Evolutionary conservation across 2,888 invertebrate species (phyloP).

Genomic region (Zaprionus obscuricornis): DNA sequence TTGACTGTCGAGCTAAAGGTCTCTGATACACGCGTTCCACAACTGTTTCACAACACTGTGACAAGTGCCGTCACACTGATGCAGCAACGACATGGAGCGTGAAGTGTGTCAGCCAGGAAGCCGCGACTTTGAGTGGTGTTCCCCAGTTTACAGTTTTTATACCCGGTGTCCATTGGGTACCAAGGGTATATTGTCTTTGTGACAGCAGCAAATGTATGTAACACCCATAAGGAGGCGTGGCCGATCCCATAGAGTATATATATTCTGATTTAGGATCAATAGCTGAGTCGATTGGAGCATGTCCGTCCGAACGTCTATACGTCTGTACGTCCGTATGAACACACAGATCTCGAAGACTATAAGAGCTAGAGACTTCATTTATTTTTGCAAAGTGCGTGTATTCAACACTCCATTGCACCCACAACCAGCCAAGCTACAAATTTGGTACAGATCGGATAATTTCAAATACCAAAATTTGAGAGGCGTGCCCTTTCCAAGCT

Average conservation of each 20-base stretch:
- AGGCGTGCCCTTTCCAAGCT: slow-evolving; percentile 30
- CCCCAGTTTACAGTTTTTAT: slow-evolving; percentile 59
- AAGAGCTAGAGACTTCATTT: no score
- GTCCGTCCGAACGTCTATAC: background rate
- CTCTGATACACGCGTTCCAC: slow-evolving; percentile 42
- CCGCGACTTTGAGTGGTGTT: slow-evolving; percentile 61
- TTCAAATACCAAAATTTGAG: no score
- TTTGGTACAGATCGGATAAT: slow-evolving; percentile 27
- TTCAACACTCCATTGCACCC: slow-evolving; percentile 13
- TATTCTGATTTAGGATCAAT: no score
- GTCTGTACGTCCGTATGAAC: background rate
- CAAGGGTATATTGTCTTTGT: background rate
- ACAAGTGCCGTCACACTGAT: slow-evolving; percentile 41
- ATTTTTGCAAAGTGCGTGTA: no score
- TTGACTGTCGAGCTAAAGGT: slow-evolving; percentile 69
- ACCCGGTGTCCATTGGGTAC: slow-evolving; percentile 27
- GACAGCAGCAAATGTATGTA: no score
- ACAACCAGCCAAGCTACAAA: background rate
- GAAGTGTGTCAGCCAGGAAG: slow-evolving; percentile 65
- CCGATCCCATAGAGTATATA: no score
- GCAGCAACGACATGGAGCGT: no score
- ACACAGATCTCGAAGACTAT: no score
- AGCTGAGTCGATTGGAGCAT: no score
- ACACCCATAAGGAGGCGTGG: no score
- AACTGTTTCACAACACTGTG: slow-evolving; percentile 7